Base-by-base conservation (phyloP, 2,888 invertebrate genomes). In the Oscheius onirici region DNA sequence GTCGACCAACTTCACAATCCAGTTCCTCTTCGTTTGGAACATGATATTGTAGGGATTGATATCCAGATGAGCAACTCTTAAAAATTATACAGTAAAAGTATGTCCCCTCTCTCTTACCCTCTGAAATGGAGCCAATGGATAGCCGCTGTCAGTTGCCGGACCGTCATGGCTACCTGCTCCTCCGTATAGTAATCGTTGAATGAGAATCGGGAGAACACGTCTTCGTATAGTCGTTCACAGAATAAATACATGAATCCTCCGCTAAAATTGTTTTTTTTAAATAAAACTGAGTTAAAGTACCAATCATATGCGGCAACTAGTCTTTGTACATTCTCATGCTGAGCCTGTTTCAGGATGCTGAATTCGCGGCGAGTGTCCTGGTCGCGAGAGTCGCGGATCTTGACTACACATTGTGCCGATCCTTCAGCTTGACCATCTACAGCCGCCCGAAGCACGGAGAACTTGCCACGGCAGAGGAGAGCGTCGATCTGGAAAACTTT, bases 111-210 rank as follows among this genome's bases (percentile, higher is more conserved):
- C 34, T 34, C 68, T 28, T 13, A 87, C 87, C 95, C 95, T 84
- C 94, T 91, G 93, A 95, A 95, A 89, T 97, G 97, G 49, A 99
- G 90, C 88, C 95, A 97, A 89, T 96, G 95, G 0, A 97, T 90
- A 0, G 92, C 96, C 86, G 95, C 94, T 70, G 95, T 89, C 0
- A 95, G 90, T 90, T 97, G 97, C 2, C 92, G 91, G 51, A 96
- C 91, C 26, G 95, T 92, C 0, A 92, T 92, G 0, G 94, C 93
- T 0, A 82, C 75, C 72, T 93, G 92, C 89, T 96, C 94, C 88
- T 97, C 97, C 0, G 92, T 92, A 89, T 95, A 97, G 83, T 94
- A 93, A 88, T 95, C 94, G 63, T 93, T 91, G 88, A 94, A 95
- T 0, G 94, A 93, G 3, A 97, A 90, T 46, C 97, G 91, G 85